Base-by-base conservation (phyloP, 2,113 vertebrate genomes). In the Pandion haliaetus region DNA sequence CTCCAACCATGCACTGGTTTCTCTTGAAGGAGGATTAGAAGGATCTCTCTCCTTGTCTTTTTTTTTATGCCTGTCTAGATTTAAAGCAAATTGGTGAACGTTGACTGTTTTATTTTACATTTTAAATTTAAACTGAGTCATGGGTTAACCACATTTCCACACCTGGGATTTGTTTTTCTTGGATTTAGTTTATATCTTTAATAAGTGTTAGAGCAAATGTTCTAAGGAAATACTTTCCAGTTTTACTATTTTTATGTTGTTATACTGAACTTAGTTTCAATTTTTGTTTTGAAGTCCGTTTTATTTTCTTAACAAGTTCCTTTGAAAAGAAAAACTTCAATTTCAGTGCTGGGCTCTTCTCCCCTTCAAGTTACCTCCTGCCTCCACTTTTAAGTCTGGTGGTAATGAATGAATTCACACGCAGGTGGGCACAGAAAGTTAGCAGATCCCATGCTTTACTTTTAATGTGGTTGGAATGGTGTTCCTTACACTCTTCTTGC, bases 131-230 rank as follows among this genome's bases (percentile, higher is more conserved):
- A 97, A 96, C 21, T 95, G 82, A 96, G 80, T 90, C 65, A 80
- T 76, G 70, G 8, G 42, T 94, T 93, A 95, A 67, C 88, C 80
- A 93, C 61, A 95, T 91, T 98, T 95, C 97, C 80, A 96, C 97
- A 97, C 93, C 94, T 98, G 94, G 95, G 72, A 63, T 95, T 89
- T 97, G 87, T 96, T 98, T 98, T 90, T 95, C 83, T 92, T 97
- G 96, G 94, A 96, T 96, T 95, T 96, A 88, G 83, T 95, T 97
- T 87, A 94, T 95, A 84, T 76, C 73, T 97, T 98, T 98, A 96
- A 96, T 97, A 97, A 97, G 81, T 62, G 87, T 87, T 86, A 63
- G 62, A 95, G 66, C 84, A 95, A 95, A 78, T 62, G 85, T 65
- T 62, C 89, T 94, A 96, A 96, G 91, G 96, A 98, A 98, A 95